phyloP scores from a whole-genome alignment of 2,113 vertebrate genomes.

The Entosphenus tridentatus region DNA sequence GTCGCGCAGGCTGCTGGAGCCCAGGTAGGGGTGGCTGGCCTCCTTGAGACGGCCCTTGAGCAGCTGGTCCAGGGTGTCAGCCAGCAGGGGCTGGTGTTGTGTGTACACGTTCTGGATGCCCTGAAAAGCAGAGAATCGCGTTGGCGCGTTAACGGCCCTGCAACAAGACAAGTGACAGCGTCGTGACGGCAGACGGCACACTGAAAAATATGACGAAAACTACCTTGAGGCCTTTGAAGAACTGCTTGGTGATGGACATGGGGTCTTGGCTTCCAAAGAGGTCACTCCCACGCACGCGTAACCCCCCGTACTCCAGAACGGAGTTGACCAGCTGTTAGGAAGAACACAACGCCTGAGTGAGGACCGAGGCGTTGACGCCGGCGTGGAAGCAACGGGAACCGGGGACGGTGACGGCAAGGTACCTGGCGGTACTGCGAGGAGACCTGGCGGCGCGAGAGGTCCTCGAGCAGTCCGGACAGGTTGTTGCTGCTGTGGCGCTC shows the following conservation, averaged over 20 bases:
- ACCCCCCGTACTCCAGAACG: constrained; percentile 68
- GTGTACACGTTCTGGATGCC: constrained; percentile 88
- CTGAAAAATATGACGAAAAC: too few species aligned
- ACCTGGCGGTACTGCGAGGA: too few species aligned
- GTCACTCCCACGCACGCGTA: constrained; percentile 60
- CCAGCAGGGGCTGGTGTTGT: constrained; percentile 70
- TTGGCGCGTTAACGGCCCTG: too few species aligned
- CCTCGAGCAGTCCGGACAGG: constrained; percentile 37
- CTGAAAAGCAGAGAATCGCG: constrained; percentile 17
- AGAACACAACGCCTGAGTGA: background rate
- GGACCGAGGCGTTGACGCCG: background rate
- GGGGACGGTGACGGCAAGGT: background rate
- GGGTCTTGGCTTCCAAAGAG: constrained; percentile 69
- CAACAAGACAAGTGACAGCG: too few species aligned
- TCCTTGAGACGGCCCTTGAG: constrained; percentile 83
- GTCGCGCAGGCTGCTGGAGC: constrained; percentile 45
- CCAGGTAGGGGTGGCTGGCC: constrained; percentile 69
- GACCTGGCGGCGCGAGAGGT: background rate
- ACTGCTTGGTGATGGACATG: constrained; percentile 84
- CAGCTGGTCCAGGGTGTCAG: constrained; percentile 74
- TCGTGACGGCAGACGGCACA: too few species aligned
- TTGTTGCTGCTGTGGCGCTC: constrained; percentile 60
- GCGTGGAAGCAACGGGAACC: background rate
- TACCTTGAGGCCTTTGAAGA: constrained; percentile 90
- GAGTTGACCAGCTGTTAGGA: constrained; percentile 43